These are phyloP conservation scores for Scylla paramamosain DNA, from an alignment of 1,140 invertebrate species.

Conservation along the genomic window DNA sequence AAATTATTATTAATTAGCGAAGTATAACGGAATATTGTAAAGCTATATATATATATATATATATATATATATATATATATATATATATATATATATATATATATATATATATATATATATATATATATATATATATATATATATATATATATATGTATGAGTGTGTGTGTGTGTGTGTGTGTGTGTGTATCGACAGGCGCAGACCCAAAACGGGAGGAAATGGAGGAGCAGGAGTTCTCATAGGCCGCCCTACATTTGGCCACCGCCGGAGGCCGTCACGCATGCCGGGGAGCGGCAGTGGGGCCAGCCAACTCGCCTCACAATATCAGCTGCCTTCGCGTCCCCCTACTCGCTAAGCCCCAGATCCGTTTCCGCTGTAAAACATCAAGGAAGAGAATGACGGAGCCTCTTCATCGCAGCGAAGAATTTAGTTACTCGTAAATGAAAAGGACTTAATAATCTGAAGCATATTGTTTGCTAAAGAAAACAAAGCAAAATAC, in stretches of 20 bases:
- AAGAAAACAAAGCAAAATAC: too few relatives aligned
- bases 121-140: background rate
- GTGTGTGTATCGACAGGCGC: background rate
- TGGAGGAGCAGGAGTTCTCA: background rate
- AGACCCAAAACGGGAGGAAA: background rate
- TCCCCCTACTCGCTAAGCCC: background rate
- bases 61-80: background rate
- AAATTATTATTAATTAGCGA: background rate
- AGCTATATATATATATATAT: background rate
- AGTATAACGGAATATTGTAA: background rate
- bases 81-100: background rate
- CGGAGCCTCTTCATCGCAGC: too few relatives aligned
- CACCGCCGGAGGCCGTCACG: background rate
- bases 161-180: too few relatives aligned
- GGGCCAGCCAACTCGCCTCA: background rate
- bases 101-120: background rate
- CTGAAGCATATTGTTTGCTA: too few relatives aligned
- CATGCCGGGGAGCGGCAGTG: background rate
- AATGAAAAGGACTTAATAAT: too few relatives aligned
- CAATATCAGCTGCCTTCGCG: background rate
- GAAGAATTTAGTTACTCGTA: too few relatives aligned
- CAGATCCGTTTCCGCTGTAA: too few relatives aligned
- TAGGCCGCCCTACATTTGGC: slow-evolving; percentile 3
- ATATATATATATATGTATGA: background rate
- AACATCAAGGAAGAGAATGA: too few relatives aligned